Percentiles rank a stretch among this genome's conserved stretches.
Conservation (phyloP, 2,113 vertebrate species). For the Leptobrachium ailaonicum region DNA sequence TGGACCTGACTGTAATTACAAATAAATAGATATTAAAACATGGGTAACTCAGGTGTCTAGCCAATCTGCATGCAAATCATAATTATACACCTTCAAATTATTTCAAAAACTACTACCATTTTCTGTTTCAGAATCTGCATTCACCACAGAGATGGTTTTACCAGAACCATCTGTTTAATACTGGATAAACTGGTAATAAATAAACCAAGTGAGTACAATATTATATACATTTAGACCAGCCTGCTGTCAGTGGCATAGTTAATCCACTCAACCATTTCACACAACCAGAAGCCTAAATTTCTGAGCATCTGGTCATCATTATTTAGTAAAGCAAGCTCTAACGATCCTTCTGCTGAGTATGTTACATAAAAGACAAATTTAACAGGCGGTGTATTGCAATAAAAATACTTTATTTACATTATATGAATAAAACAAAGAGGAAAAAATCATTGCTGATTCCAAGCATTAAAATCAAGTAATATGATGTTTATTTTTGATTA, state of each 20-base stretch:
- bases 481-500: too few relatives aligned
- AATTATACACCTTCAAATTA: background rate
- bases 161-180: slow-evolving; percentile 45
- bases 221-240: slow-evolving; percentile 46
- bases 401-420: slow-evolving; percentile 36
- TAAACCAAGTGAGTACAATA: slow-evolving; percentile 34
- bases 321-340: slow-evolving; percentile 50
- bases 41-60: background rate
- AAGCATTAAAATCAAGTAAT: too few relatives aligned
- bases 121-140: slow-evolving; percentile 16
- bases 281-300: slow-evolving; percentile 41
- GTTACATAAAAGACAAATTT: slow-evolving; percentile 39
- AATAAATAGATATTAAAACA: background rate
- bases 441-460: too few relatives aligned
- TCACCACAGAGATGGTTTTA: slow-evolving; percentile 26
- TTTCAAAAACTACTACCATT: slow-evolving; percentile 27
- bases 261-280: slow-evolving; percentile 38
- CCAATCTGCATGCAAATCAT: slow-evolving; percentile 11
- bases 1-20: too few relatives aligned
- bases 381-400: slow-evolving; percentile 30
- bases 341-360: slow-evolving; percentile 31
- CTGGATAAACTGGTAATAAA: slow-evolving; percentile 39
- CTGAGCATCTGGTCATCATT: slow-evolving; percentile 52
- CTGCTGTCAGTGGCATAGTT: slow-evolving; percentile 36
- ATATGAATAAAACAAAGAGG: slow-evolving; percentile 10